Evolutionary conservation across 2,888 invertebrate species (phyloP).

Genomic region (Tetramorium bicarinatum): DNA sequence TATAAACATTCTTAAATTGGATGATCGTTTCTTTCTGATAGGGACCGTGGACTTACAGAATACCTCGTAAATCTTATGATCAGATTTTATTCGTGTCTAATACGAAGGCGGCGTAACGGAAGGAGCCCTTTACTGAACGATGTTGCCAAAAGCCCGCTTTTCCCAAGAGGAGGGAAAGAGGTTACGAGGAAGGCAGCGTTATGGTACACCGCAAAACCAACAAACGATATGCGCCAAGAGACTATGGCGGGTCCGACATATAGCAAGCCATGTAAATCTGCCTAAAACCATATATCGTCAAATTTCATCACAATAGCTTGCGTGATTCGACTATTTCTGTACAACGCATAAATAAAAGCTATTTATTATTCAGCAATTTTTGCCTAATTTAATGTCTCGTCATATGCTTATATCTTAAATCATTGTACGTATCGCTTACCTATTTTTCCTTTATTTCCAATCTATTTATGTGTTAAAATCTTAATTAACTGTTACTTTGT

Average conservation of each 20-base stretch:
- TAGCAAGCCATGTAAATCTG: conserved; percentile 50
- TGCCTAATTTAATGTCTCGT: not conserved
- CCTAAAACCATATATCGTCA: conserved; percentile 25
- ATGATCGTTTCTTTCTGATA: not conserved
- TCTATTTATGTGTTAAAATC: no score
- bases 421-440: no score
- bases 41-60: not conserved
- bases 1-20: not conserved
- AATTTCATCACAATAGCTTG: not conserved
- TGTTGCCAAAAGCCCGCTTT: conserved; percentile 71
- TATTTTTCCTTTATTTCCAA: no score
- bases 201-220: conserved; percentile 85
- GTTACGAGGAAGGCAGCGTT: conserved; percentile 78
- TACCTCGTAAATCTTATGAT: conserved; percentile 59
- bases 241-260: conserved; percentile 61
- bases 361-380: not conserved
- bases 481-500: not conserved
- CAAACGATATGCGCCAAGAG: conserved; percentile 80
- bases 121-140: conserved; percentile 71
- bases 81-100: conserved; percentile 71
- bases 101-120: conserved; percentile 65
- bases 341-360: not conserved
- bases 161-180: conserved; percentile 77
- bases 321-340: not conserved
- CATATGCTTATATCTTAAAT: not conserved